Evolutionary conservation across 2,888 invertebrate genomes (phyloP), one percentile per base, ranked within the genome.

Genomic region (Augochlorella aurata): DNA sequence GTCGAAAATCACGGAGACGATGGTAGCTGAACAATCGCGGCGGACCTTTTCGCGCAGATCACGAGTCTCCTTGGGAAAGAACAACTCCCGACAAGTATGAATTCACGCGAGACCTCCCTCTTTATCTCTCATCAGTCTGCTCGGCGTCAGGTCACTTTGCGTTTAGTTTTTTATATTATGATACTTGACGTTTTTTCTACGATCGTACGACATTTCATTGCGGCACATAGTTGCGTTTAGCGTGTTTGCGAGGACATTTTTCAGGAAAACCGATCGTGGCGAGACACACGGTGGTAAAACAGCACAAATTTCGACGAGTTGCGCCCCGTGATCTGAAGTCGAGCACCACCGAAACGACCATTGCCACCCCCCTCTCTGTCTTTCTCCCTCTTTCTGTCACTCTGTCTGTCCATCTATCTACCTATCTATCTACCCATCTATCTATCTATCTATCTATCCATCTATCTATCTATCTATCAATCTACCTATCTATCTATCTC

Each of bases 281-380:
- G 63, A 52, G 63, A 29, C 65, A 74, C 65, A 70, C 24, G 67
- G 63, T 47, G 72, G 21, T 47, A n/a, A 63, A 70, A 44, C 65
- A 73, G 69, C 72, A 78, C 54, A 74, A 67, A 74, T 44, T 61
- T 70, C 50, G 47, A 70, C 47, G 45, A 49, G 38, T 70, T 44
- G 61, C 79, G 85, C 82, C 81, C 76, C 85, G 82, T 86, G 87
- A 83, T 87, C 84, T 84, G 87, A 82, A 85, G 73, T 78, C 84
- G 84, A 85, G 87, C 78, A 74, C 71, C 63, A 29, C 29, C 76
- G 65, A 74, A 77, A 68, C 69, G 77, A 81, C 74, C 65, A 67
- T 77, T 68, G 45, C 29, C 63, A 21, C 65, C 16, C 47, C 18
- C 24, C 45, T 61, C 2, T 29, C 9, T 61, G 16, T 50, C 16